Conservation (phyloP, 2,113 vertebrate genomes). For the Mixornis gularis region DNA sequence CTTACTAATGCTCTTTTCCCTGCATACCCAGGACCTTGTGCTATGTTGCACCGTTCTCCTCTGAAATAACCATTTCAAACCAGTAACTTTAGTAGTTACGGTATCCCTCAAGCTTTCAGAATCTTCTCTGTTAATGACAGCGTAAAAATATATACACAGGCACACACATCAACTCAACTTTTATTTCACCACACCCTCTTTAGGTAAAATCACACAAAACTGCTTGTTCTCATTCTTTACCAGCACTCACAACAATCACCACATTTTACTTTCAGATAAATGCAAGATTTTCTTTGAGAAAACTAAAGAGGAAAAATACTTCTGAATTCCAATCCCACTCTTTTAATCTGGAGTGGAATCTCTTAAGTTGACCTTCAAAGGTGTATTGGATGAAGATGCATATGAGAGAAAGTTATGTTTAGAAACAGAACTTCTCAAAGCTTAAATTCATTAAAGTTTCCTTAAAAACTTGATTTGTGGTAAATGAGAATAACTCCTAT, state of each 20-base stretch:
- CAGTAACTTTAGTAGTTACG: neutral
- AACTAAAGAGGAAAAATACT: neutral
- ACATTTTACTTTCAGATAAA: neutral
- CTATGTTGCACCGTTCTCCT: neutral
- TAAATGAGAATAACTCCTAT: neutral
- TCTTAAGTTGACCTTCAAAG: neutral
- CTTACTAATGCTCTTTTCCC: constrained; percentile 10
- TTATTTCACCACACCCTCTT: neutral
- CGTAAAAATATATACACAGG: neutral
- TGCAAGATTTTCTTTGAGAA: neutral
- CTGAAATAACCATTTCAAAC: neutral
- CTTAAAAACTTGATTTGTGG: neutral
- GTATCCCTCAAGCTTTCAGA: neutral
- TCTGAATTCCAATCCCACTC: neutral
- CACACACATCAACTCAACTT: neutral
- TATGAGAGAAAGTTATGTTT: neutral
- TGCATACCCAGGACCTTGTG: neutral
- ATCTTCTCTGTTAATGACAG: neutral
- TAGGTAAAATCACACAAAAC: neutral
- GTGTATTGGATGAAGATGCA: neutral
- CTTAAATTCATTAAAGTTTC: neutral
- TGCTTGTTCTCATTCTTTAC: neutral
- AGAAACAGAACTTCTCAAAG: neutral
- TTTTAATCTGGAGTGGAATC: neutral
- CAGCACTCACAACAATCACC: neutral